phyloP scores from a whole-genome alignment of 2,888 invertebrate genomes.

The Nomada goodeniana region DNA sequence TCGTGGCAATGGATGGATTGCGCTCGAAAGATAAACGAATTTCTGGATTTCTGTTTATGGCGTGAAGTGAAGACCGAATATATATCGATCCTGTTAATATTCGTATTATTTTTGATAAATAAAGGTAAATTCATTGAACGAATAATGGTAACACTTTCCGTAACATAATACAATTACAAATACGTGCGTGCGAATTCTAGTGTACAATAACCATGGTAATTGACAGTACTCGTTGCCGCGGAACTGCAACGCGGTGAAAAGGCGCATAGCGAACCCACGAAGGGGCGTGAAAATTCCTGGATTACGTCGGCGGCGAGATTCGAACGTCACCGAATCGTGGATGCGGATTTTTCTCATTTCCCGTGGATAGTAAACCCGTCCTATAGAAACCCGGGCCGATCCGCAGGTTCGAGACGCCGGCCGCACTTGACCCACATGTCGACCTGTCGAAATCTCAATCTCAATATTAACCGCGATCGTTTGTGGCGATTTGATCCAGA shows the following conservation, averaged over 20 bases:
- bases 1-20: neutral
- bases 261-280: too few species aligned
- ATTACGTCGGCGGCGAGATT: neutral
- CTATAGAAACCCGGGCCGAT: slow-evolving; percentile 8
- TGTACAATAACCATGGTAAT: neutral
- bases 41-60: neutral
- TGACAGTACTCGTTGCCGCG: neutral
- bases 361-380: slow-evolving; percentile 32
- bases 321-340: neutral
- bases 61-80: too few species aligned
- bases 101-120: too few species aligned
- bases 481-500: slow-evolving; percentile 35
- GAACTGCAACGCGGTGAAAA: neutral
- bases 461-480: slow-evolving; percentile 53
- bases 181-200: too few species aligned
- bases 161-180: too few species aligned
- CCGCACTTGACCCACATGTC: slow-evolving; percentile 74
- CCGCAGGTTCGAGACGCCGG: slow-evolving; percentile 33
- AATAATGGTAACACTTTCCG: too few species aligned
- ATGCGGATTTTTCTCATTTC: slow-evolving; percentile 49
- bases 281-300: too few species aligned
- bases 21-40: neutral
- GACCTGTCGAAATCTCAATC: slow-evolving; percentile 63
- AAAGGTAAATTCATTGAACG: too few species aligned
- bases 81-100: too few species aligned